Percentiles rank a stretch among this genome's conserved stretches.
These are phyloP conservation scores for Falco cherrug DNA, from an alignment of 2,797 vertebrate genomes.

Conservation along the genomic window DNA sequence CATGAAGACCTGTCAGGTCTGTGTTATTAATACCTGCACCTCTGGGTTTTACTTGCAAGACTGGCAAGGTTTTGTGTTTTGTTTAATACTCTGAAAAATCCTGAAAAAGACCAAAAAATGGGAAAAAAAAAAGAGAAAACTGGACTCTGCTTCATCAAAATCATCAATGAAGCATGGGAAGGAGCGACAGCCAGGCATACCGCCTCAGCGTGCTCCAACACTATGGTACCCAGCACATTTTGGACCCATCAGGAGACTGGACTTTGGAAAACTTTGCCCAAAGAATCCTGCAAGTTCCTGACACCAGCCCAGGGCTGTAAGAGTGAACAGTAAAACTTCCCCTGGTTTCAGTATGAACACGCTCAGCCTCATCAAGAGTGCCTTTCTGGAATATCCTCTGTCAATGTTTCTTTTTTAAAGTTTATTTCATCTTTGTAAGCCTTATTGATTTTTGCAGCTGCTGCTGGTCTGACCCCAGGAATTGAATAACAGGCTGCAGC, in stretches of 20 bases:
- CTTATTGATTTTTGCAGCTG: constrained; percentile 45
- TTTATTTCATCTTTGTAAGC: constrained; percentile 43
- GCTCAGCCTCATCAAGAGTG: background rate
- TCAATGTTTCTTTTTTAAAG: background rate
- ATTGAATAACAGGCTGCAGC: background rate
- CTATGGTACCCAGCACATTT: background rate
- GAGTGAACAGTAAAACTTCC: background rate
- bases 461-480: constrained; percentile 34
- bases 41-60: background rate
- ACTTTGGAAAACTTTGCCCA: background rate
- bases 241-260: background rate
- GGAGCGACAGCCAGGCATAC: background rate
- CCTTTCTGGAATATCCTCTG: background rate
- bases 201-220: background rate
- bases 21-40: background rate
- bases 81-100: background rate
- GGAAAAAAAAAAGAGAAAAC: too few relatives aligned
- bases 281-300: background rate
- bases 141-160: background rate
- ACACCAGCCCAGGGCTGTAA: background rate
- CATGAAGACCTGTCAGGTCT: background rate
- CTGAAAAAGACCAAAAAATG: background rate
- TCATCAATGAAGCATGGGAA: fast-evolving
- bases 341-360: fast-evolving
- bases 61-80: background rate